phyloP scores from a whole-genome alignment of 30 jellyfish, hydroid and myxozoan genomes.

The Hydractinia echinata region DNA sequence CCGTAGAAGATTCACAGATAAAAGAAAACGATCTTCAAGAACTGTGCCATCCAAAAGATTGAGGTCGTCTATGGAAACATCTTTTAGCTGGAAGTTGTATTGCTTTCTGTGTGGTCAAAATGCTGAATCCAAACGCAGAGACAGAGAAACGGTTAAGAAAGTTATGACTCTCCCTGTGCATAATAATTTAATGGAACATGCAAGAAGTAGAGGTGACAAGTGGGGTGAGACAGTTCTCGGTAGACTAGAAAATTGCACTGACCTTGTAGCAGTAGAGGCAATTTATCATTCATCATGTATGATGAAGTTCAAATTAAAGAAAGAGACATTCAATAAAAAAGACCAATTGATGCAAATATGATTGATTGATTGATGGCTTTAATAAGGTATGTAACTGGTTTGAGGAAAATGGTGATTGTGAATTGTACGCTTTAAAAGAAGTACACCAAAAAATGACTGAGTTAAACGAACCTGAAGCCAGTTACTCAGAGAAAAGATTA shows the following conservation, averaged over 20 bases:
- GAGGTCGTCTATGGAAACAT: background rate
- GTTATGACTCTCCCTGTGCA: too few relatives aligned
- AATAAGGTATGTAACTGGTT: background rate
- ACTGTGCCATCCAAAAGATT: background rate
- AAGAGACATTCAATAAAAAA: background rate
- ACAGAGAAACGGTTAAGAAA: too few relatives aligned
- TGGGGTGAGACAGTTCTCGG: background rate
- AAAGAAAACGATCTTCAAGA: background rate
- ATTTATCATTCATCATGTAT: background rate
- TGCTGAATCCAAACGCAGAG: too few relatives aligned
- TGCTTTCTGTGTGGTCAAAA: too few relatives aligned
- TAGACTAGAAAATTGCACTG: background rate
- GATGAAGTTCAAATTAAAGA: background rate
- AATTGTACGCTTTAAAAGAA: background rate
- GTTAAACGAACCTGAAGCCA: background rate
- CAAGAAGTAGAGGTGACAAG: background rate
- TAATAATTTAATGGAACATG: too few relatives aligned
- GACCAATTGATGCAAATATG: background rate
- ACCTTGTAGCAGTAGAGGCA: background rate
- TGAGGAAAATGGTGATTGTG: slow-evolving; percentile 13
- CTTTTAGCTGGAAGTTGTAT: background rate
- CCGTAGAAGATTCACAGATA: background rate
- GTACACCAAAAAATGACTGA: background rate
- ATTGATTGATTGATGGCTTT: background rate
- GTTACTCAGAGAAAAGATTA: background rate